Evolutionary conservation across 2,888 invertebrate genomes (phyloP).

Genomic region (Drosophila cyrtoloma): DNA sequence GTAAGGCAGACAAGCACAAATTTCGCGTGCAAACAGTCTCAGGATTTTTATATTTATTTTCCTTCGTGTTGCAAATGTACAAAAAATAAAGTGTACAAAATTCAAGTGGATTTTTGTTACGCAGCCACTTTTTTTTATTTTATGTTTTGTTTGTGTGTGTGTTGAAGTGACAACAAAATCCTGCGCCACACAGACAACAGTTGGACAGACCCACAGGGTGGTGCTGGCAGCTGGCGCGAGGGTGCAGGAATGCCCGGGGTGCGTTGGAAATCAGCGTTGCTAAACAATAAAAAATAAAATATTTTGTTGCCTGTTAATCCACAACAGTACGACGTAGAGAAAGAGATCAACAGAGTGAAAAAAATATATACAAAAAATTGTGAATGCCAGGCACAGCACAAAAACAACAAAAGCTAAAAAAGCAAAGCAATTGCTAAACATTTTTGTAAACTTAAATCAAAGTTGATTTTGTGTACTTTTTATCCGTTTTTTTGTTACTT

Average conservation of each 20-base stretch:
- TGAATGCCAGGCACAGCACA: constrained; percentile 40
- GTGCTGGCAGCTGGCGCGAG: constrained; percentile 8
- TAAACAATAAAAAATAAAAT: constrained; percentile 77
- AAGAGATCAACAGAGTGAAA: constrained; percentile 53
- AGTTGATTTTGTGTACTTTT: constrained; percentile 73
- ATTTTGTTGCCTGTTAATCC: constrained; percentile 81
- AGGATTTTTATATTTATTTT: constrained; percentile 53
- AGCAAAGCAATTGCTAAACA: constrained; percentile 78
- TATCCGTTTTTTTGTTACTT: constrained; percentile 34
- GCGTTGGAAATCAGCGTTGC: constrained; percentile 73
- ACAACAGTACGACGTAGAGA: constrained; percentile 47
- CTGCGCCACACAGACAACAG: constrained; percentile 52
- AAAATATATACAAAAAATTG: constrained; percentile 14
- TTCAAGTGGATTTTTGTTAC: constrained; percentile 80
- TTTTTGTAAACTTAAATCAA: constrained; percentile 82
- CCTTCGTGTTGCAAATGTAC: constrained; percentile 63
- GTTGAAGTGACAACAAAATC: constrained; percentile 83
- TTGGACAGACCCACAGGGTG: constrained; percentile 46
- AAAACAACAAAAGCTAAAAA: constrained; percentile 68
- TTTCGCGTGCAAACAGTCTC: constrained; percentile 77
- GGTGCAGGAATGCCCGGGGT: background rate
- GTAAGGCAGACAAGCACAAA: constrained; percentile 81
- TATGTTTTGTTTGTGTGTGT: constrained; percentile 50
- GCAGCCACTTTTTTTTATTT: constrained; percentile 42
- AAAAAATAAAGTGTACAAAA: constrained; percentile 81